Percentiles rank a stretch among this genome's conserved stretches.
Conservation (phyloP, 2,797 vertebrate species). For the Phyllotis vaccarum region DNA sequence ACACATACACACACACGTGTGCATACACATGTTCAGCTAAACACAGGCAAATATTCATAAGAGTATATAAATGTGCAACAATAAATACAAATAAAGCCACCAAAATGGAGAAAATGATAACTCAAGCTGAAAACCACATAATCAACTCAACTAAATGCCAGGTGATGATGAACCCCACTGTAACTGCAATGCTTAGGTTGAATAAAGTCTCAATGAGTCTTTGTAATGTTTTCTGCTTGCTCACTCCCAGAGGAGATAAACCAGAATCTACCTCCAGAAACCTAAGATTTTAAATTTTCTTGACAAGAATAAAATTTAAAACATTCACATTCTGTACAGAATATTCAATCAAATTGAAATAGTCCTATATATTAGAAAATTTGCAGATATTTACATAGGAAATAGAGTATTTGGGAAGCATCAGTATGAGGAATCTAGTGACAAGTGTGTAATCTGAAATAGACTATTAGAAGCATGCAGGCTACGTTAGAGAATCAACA, state of each 20-base stretch:
- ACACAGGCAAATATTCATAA: neutral
- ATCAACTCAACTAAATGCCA: neutral
- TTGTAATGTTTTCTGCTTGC: neutral
- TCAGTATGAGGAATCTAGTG: neutral
- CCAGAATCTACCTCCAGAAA: neutral
- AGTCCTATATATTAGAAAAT: neutral
- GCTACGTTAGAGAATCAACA: neutral
- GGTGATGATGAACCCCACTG: neutral
- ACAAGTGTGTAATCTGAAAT: neutral
- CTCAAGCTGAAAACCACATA: neutral
- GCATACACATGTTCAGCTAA: neutral
- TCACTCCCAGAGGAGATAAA: neutral
- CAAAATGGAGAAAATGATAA: neutral
- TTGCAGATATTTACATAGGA: neutral
- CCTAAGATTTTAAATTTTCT: conserved; percentile 37
- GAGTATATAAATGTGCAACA: neutral
- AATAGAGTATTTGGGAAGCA: neutral
- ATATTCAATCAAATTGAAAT: neutral
- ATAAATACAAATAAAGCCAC: neutral
- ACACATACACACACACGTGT: neutral
- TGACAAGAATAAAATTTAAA: neutral
- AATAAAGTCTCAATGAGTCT: neutral
- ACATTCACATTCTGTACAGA: neutral
- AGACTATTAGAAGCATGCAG: neutral
- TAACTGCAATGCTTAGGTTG: neutral